These are phyloP conservation scores for Penaeus chinensis DNA, from an alignment of 1,140 invertebrate species.

Conservation along the genomic window DNA sequence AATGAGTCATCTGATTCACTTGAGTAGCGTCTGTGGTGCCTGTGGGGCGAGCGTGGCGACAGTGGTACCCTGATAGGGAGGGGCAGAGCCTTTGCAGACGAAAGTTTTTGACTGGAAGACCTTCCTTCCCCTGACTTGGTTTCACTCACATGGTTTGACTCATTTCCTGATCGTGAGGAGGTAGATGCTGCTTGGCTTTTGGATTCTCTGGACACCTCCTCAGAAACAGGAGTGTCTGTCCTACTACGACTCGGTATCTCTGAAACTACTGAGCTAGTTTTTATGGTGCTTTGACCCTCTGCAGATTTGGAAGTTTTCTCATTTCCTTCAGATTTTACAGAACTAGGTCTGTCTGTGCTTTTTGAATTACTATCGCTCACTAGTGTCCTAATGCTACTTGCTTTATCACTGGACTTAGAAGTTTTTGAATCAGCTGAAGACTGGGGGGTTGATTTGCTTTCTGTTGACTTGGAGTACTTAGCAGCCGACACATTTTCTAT, in stretches of 20 bases:
- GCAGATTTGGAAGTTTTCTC: constrained; percentile 29
- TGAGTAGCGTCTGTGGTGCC: constrained; percentile 68
- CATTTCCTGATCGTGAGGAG: constrained; percentile 20
- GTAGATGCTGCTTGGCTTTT: constrained; percentile 1
- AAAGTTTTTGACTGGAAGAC: constrained; percentile 36
- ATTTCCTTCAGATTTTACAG: neutral
- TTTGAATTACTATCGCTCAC: constrained; percentile 24
- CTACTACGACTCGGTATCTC: neutral
- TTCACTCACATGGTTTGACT: constrained; percentile 5
- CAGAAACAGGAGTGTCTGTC: constrained; percentile 17
- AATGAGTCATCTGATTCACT: constrained; percentile 74
- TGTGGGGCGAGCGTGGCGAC: constrained; percentile 63
- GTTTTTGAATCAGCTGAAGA: neutral
- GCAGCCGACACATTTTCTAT: neutral
- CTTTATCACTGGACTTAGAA: constrained; percentile 1
- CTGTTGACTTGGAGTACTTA: constrained; percentile 9
- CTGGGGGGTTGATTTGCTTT: constrained; percentile 26
- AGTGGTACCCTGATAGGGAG: constrained; percentile 65
- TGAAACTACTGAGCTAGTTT: neutral
- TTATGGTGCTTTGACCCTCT: constrained; percentile 13
- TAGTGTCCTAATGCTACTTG: neutral
- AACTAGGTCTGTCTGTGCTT: neutral
- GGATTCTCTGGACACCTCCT: constrained; percentile 7
- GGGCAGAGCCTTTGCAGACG: constrained; percentile 27
- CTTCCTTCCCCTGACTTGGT: constrained; percentile 24